A percentile compares a stretch with the other conserved stretches of the same genome.
These are phyloP conservation scores for Pedionomus torquatus DNA, from an alignment of 2,113 vertebrate species.

Conservation along the genomic window DNA sequence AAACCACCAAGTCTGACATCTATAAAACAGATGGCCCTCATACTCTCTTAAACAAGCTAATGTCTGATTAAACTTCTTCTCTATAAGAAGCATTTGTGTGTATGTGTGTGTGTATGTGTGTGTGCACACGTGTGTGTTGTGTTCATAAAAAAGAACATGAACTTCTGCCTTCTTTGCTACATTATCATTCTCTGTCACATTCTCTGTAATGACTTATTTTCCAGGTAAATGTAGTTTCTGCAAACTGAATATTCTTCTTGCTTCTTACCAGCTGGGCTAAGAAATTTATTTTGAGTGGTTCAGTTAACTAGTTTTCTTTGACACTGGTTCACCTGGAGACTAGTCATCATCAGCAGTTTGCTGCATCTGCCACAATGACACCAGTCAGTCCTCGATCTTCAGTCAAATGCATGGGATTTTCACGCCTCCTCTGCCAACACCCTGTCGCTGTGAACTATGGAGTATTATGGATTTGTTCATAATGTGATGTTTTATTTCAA, in stretches of 20 bases:
- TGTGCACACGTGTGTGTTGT: background rate
- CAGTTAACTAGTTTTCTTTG: background rate
- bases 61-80: background rate
- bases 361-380: accelerated
- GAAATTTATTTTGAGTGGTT: background rate
- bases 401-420: background rate
- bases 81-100: background rate
- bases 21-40: background rate
- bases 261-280: background rate
- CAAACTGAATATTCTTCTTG: background rate
- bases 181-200: background rate
- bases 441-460: background rate
- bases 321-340: background rate
- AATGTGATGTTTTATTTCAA: background rate
- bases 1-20: background rate
- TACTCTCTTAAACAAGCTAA: background rate
- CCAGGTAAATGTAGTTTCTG: background rate
- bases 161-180: background rate
- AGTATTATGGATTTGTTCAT: background rate
- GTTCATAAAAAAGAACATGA: background rate
- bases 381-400: background rate
- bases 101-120: background rate
- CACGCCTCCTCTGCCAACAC: background rate
- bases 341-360: background rate
- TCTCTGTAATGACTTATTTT: background rate